Evolutionary conservation across 2,797 vertebrate species (phyloP), one percentile per base, ranked within the genome.

Genomic region (Euphonia xanthogaster): DNA sequence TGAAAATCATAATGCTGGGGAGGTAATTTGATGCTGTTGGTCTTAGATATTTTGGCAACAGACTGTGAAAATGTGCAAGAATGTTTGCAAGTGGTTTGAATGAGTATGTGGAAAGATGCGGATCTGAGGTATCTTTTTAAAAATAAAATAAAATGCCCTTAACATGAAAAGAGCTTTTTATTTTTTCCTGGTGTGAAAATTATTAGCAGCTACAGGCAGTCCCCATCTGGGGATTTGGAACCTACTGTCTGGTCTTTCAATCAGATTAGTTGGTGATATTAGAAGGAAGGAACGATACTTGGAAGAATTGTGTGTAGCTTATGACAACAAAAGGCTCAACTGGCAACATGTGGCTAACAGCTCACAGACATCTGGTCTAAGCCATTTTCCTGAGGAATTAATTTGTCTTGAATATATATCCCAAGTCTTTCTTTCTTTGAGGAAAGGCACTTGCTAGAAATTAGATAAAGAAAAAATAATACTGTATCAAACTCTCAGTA

Each of bases 121-220:
- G 68, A 79, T 57, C 44, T 79, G n/a, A 93, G 82, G 62, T 91
- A 79, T 63, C 65, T 84, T 92, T 93, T 90, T 31, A 62, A 84
- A 95, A 92, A 86, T 57, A 88, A 94, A 86, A 88, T 70, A 84
- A 94, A 95, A 79, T 39, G 40, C 51, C 80, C 50, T 94, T 86
- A 94, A 80, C 27, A 33, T 17, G 51, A 93, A 92, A 77, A 73
- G 83, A 75, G 27, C 68, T 86, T 91, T 93, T 79, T 78, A 61
- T 82, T 94, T 93, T 96, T 93, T 93, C 85, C 93, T 89, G 67
- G 72, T 81, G 89, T 82, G 91, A 96, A 90, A 92, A 92, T 89
- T 92, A 88, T 87, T 93, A 94, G 92, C 95, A 94, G 84, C 86
- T 63, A 91, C 72, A 60, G 68, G 30, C 73, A 94, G 82, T 86